Conservation (phyloP, 2,888 invertebrate genomes). For the Tetramorium bicarinatum region DNA sequence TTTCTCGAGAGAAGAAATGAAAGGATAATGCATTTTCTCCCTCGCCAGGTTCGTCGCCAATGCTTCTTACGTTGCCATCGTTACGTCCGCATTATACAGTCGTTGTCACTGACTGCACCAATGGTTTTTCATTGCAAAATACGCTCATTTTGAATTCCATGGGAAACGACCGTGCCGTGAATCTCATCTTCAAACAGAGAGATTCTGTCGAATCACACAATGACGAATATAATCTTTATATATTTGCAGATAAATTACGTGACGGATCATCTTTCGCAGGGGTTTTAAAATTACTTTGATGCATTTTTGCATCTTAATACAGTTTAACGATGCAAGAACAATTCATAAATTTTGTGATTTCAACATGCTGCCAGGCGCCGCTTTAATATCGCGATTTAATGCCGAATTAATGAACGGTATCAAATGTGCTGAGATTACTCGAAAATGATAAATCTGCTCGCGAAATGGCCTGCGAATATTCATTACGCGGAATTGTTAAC, state of each 20-base stretch:
- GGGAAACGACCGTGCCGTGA: neutral
- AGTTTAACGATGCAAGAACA: neutral
- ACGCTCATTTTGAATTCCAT: slow-evolving; percentile 13
- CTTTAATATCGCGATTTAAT: slow-evolving; percentile 33
- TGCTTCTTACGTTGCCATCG: slow-evolving; percentile 32
- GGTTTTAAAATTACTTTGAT: neutral
- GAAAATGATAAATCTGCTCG: slow-evolving; percentile 19
- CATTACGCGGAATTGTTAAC: slow-evolving; percentile 23
- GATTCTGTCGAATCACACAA: neutral
- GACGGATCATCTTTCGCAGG: neutral
- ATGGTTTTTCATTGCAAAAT: slow-evolving; percentile 39
- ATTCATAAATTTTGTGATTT: neutral
- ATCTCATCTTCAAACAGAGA: neutral
- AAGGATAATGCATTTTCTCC: slow-evolving; percentile 64
- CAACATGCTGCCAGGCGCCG: neutral
- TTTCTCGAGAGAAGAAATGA: slow-evolving; percentile 30
- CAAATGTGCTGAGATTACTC: slow-evolving; percentile 1
- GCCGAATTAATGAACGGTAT: slow-evolving; percentile 15
- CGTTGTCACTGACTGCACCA: neutral
- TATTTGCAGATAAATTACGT: neutral
- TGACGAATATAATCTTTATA: neutral
- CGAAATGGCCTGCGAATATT: slow-evolving; percentile 14
- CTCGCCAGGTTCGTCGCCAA: slow-evolving; percentile 15
- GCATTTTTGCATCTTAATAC: slow-evolving; percentile 1
- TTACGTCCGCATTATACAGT: slow-evolving; percentile 45